Percentiles rank a stretch among this genome's conserved stretches.
Evolutionary conservation across 2,888 invertebrate genomes (phyloP).

Genomic region (Candidula unifasciata): DNA sequence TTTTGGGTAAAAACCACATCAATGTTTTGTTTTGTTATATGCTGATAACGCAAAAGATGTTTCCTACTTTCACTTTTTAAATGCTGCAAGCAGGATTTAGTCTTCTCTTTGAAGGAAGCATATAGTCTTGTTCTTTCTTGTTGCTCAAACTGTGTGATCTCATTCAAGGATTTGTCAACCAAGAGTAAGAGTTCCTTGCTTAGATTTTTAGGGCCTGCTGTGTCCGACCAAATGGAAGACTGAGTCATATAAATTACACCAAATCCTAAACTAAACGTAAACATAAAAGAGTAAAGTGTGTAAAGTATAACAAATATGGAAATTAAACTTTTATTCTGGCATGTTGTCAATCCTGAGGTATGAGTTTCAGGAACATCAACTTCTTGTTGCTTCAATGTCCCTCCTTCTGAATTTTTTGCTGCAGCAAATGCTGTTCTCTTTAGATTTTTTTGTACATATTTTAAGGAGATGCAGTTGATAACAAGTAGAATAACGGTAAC

Average conservation of each 20-base stretch:
- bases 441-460: conserved; percentile 41
- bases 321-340: conserved; percentile 51
- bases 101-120: conserved; percentile 59
- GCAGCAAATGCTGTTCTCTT: conserved; percentile 36
- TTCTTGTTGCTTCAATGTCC: conserved; percentile 58
- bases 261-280: conserved; percentile 70
- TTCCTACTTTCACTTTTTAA: conserved; percentile 58
- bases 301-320: conserved; percentile 63
- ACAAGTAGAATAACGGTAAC: conserved; percentile 53
- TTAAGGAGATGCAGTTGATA: conserved; percentile 54
- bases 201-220: conserved; percentile 61
- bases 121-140: conserved; percentile 59
- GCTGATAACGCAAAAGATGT: conserved; percentile 55
- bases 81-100: conserved; percentile 66
- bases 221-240: conserved; percentile 58
- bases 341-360: neutral
- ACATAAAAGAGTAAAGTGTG: conserved; percentile 67
- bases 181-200: conserved; percentile 62
- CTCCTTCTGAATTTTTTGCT: neutral
- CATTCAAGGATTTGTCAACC: conserved; percentile 59
- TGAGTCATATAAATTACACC: conserved; percentile 68
- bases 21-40: conserved; percentile 55
- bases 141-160: conserved; percentile 63
- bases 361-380: conserved; percentile 32
- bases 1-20: conserved; percentile 58